Percentiles rank a stretch among this genome's conserved stretches.
phyloP scores from a whole-genome alignment of 2,113 vertebrate genomes.

The Gopherus evgoodei region DNA sequence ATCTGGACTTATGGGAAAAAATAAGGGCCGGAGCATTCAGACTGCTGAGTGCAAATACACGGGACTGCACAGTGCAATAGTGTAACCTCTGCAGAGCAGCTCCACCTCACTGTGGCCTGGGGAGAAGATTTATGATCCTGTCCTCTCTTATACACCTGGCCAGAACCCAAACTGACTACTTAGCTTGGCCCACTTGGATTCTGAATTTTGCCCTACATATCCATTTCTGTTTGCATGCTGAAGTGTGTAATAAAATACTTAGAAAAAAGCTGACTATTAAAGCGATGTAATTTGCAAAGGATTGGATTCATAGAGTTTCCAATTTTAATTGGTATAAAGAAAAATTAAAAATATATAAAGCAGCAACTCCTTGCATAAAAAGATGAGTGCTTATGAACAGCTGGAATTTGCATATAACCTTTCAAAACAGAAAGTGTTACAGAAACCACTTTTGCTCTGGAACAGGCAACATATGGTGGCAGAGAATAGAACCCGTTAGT shows the following conservation, averaged over 20 bases:
- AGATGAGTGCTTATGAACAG: conserved; percentile 41
- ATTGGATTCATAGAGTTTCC: neutral
- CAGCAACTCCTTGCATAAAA: conserved; percentile 30
- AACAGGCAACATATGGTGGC: conserved; percentile 1
- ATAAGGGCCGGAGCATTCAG: neutral
- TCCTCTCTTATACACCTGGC: neutral
- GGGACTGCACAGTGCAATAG: no score
- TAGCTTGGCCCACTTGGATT: neutral
- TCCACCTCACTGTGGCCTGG: neutral
- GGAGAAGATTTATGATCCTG: neutral
- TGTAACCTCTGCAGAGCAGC: no score
- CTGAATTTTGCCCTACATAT: neutral
- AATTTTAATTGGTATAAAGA: conserved; percentile 39
- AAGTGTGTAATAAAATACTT: neutral
- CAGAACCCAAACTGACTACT: neutral
- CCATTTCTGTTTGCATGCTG: neutral
- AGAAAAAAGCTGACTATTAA: neutral
- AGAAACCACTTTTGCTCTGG: neutral
- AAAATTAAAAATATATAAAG: conserved; percentile 36
- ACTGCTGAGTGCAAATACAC: no score
- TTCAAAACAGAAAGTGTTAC: conserved; percentile 31
- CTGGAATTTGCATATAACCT: conserved; percentile 38
- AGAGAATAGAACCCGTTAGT: neutral
- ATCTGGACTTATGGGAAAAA: neutral
- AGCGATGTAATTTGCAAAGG: neutral